Evolutionary conservation across 2,113 vertebrate genomes (phyloP).

Genomic region (Tachysurus fulvidraco): DNA sequence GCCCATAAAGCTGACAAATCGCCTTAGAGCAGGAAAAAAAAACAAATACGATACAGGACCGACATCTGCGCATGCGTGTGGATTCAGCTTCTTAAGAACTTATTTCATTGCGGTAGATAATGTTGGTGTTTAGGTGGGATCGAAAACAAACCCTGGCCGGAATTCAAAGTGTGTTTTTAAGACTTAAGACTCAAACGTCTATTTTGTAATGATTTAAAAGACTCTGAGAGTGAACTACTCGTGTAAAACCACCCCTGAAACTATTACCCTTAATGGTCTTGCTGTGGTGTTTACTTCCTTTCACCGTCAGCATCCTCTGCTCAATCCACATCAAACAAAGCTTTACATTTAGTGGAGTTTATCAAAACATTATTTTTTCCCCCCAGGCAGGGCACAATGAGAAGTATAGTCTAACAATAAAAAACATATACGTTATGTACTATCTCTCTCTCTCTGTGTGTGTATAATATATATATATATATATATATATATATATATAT

Average conservation of each 20-base stretch:
- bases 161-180: neutral
- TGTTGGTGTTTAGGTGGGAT: neutral
- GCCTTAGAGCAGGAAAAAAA: neutral
- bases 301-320: neutral
- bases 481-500: too few species aligned
- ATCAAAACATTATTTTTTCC: neutral
- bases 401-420: neutral
- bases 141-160: neutral
- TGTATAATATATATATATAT: neutral
- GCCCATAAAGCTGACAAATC: slow-evolving; percentile 3
- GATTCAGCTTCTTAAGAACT: slow-evolving; percentile 52
- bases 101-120: neutral
- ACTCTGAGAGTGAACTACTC: too few species aligned
- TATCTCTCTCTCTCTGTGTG: too few species aligned
- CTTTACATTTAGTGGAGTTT: neutral
- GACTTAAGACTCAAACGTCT: neutral
- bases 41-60: neutral
- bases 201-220: neutral
- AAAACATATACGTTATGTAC: neutral
- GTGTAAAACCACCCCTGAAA: slow-evolving; percentile 65
- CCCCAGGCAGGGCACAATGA: too few species aligned
- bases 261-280: slow-evolving; percentile 63
- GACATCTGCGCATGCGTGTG: neutral
- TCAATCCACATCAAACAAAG: neutral
- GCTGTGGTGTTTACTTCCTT: neutral